Evolutionary conservation across 2,888 invertebrate genomes (phyloP).

Genomic region (Mimas tiliae): DNA sequence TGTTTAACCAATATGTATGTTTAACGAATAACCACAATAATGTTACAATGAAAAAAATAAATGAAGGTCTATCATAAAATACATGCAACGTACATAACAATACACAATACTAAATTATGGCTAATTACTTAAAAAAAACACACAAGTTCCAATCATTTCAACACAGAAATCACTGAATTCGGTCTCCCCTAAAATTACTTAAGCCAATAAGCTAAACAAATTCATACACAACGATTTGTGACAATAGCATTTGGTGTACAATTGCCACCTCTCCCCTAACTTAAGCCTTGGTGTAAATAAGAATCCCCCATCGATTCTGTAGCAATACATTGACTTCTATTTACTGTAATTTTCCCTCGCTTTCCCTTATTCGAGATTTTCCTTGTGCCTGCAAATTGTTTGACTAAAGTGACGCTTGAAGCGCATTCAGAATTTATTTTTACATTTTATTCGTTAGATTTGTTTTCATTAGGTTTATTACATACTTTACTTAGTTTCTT

Average conservation of each 20-base stretch:
- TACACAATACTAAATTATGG: too few relatives aligned
- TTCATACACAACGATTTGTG: constrained; percentile 54
- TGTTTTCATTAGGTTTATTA: neutral
- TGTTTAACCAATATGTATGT: too few relatives aligned
- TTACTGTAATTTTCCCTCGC: constrained; percentile 45
- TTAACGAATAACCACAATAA: neutral
- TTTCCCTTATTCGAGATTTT: constrained; percentile 26
- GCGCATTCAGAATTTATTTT: neutral
- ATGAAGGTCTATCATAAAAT: too few relatives aligned
- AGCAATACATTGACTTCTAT: constrained; percentile 64
- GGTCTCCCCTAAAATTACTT: neutral
- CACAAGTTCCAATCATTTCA: too few relatives aligned
- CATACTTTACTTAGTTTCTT: neutral
- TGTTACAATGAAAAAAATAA: too few relatives aligned
- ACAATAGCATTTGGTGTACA: constrained; percentile 52
- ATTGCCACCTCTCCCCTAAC: constrained; percentile 50
- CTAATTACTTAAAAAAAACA: too few relatives aligned
- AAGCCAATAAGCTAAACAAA: constrained; percentile 36
- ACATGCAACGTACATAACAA: too few relatives aligned
- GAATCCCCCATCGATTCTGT: constrained; percentile 35
- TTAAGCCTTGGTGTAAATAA: constrained; percentile 29
- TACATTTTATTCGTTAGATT: neutral
- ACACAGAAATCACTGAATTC: neutral
- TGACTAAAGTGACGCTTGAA: constrained; percentile 12
- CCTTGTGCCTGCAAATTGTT: neutral